phyloP scores from a whole-genome alignment of 92 coral and sea anemone genomes.

The Epizoanthus scotinus region DNA sequence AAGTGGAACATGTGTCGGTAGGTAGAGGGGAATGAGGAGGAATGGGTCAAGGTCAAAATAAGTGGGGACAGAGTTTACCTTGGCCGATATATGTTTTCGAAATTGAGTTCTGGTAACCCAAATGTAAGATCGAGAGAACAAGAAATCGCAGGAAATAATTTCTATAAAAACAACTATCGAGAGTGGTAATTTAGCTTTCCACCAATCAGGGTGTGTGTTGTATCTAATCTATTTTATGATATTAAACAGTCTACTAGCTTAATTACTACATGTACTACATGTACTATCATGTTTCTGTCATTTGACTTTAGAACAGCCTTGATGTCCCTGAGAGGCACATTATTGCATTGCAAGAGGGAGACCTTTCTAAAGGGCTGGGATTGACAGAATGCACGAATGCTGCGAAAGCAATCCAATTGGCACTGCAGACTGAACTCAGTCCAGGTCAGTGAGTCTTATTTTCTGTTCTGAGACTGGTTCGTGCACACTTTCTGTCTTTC shows the following conservation, averaged over 20 bases:
- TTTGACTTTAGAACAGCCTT: slow-evolving; percentile 53
- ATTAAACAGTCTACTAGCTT: too few species aligned
- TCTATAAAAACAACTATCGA: too few species aligned
- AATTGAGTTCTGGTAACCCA: too few species aligned
- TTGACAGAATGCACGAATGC: slow-evolving; percentile 90
- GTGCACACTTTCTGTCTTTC: not conserved
- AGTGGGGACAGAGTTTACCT: not conserved
- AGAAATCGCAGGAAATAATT: too few species aligned
- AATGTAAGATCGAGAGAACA: too few species aligned
- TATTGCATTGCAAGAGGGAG: slow-evolving; percentile 71
- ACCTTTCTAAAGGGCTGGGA: slow-evolving; percentile 76
- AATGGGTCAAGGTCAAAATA: not conserved
- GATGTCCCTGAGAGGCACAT: slow-evolving; percentile 93
- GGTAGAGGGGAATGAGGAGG: not conserved
- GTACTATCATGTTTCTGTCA: not conserved
- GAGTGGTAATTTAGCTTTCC: not conserved
- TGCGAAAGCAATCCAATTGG: slow-evolving; percentile 74
- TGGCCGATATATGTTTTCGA: too few species aligned
- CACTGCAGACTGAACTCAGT: slow-evolving; percentile 82
- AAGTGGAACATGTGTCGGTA: slow-evolving; percentile 61
- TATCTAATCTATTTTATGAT: too few species aligned
- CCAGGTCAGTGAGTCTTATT: slow-evolving; percentile 62
- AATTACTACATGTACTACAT: too few species aligned
- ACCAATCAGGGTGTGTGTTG: too few species aligned
- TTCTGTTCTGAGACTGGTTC: not conserved